Evolutionary conservation across 2,797 vertebrate species (phyloP).

Genomic region (Melanotaenia maccullochi): DNA sequence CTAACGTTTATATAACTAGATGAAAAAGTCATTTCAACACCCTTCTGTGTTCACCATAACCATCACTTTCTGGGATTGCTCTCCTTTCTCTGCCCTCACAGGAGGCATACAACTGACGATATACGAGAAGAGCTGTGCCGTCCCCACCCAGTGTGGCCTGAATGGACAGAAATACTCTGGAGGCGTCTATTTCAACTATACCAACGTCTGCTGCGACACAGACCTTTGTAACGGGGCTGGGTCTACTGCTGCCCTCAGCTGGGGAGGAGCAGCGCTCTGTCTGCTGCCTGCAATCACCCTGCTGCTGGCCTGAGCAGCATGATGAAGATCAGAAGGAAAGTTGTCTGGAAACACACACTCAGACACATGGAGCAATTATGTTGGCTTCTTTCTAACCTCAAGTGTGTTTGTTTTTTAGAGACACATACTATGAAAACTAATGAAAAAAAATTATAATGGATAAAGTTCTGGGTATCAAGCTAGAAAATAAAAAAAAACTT

Average conservation of each 20-base stretch:
- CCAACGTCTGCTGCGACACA: conserved; percentile 82
- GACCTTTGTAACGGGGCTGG: conserved; percentile 83
- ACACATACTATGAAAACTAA: not conserved
- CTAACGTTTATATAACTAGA: no score
- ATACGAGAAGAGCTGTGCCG: conserved; percentile 83
- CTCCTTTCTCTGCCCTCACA: conserved; percentile 37
- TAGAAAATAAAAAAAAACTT: not conserved
- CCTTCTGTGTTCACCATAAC: no score
- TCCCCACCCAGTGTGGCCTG: conserved; percentile 74
- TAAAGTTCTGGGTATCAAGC: not conserved
- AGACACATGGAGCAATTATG: not conserved
- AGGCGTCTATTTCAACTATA: conserved; percentile 82
- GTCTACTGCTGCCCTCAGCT: conserved; percentile 33
- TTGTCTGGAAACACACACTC: not conserved
- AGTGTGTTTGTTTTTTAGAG: not conserved
- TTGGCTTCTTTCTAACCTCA: not conserved
- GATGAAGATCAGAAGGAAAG: not conserved
- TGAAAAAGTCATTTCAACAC: no score
- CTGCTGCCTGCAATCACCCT: conserved; percentile 54
- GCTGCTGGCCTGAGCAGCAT: conserved; percentile 57
- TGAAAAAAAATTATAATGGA: not conserved
- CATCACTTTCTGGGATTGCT: not conserved
- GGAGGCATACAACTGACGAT: conserved; percentile 75
- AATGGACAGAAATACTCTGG: conserved; percentile 74
- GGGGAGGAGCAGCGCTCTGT: conserved; percentile 43